Percentiles rank a stretch among this genome's conserved stretches.
Conservation (phyloP, 2,888 invertebrate genomes). For the Empis stercorea region DNA sequence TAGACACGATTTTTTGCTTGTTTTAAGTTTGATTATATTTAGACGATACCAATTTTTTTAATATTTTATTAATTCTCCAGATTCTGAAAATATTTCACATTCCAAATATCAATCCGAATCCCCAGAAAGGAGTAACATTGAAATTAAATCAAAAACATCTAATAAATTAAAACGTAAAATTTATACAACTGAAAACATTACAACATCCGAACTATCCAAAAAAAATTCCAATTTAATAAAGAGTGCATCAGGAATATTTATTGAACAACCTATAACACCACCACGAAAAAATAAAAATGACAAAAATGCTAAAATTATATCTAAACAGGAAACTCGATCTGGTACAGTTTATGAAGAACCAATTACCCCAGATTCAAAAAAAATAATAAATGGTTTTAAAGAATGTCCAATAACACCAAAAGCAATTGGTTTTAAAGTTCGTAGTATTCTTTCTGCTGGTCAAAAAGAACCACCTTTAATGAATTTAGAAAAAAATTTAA, state of each 20-base stretch:
- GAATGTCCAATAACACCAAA: conserved; percentile 23
- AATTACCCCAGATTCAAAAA: conserved; percentile 18
- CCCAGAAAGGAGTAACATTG: too few species aligned
- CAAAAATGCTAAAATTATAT: background rate
- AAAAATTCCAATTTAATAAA: too few species aligned
- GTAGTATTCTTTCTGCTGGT: conserved; percentile 13
- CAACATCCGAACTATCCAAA: too few species aligned
- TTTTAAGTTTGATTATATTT: too few species aligned
- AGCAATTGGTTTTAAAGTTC: conserved; percentile 17
- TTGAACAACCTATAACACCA: background rate
- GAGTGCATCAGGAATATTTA: conserved; percentile 5
- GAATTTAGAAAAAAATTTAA: conserved; percentile 3
- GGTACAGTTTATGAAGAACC: conserved; percentile 28
- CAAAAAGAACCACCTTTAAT: conserved; percentile 10
- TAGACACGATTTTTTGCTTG: too few species aligned
- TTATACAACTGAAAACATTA: too few species aligned
- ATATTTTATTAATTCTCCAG: too few species aligned
- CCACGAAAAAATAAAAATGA: conserved; percentile 11
- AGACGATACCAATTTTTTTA: too few species aligned
- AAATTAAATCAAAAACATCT: too few species aligned
- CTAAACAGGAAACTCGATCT: conserved; percentile 15
- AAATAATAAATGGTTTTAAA: conserved; percentile 16
- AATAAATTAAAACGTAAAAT: too few species aligned
- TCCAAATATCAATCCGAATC: too few species aligned
- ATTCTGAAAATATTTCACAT: too few species aligned